phyloP scores from a whole-genome alignment of 2,113 vertebrate species.

The Polypterus senegalus region DNA sequence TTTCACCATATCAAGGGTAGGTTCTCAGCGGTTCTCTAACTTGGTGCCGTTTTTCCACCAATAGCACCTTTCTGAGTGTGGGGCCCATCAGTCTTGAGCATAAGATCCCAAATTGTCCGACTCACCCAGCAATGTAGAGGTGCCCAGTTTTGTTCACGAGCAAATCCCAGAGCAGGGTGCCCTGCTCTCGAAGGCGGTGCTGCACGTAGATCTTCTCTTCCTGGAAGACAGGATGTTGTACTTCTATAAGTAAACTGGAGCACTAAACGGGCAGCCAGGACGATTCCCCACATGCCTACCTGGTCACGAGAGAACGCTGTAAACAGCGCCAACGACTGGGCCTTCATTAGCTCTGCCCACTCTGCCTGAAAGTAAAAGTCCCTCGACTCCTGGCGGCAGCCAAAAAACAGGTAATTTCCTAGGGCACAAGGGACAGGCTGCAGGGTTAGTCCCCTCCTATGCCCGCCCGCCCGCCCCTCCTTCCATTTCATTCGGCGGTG shows the following conservation, averaged over 20 bases:
- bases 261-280: not conserved
- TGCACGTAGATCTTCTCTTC: conserved; percentile 86
- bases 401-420: conserved; percentile 80
- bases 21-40: no score
- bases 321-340: conserved; percentile 56
- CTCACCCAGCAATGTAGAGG: conserved; percentile 88
- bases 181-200: conserved; percentile 59
- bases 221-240: conserved; percentile 37
- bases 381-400: conserved; percentile 65
- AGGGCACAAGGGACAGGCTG: conserved; percentile 1
- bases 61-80: no score
- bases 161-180: conserved; percentile 68
- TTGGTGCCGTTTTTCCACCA: no score
- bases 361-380: conserved; percentile 81
- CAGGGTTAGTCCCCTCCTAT: not conserved
- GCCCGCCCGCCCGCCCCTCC: no score
- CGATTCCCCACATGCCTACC: conserved; percentile 39
- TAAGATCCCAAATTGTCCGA: not conserved
- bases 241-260: not conserved
- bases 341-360: conserved; percentile 59
- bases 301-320: conserved; percentile 90
- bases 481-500: not conserved
- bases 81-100: no score
- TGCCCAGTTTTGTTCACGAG: conserved; percentile 39
- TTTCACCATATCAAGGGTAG: no score